Evolutionary conservation across 2,113 vertebrate genomes (phyloP), one percentile per base, ranked within the genome.

Genomic region (Aptenodytes forsteri): DNA sequence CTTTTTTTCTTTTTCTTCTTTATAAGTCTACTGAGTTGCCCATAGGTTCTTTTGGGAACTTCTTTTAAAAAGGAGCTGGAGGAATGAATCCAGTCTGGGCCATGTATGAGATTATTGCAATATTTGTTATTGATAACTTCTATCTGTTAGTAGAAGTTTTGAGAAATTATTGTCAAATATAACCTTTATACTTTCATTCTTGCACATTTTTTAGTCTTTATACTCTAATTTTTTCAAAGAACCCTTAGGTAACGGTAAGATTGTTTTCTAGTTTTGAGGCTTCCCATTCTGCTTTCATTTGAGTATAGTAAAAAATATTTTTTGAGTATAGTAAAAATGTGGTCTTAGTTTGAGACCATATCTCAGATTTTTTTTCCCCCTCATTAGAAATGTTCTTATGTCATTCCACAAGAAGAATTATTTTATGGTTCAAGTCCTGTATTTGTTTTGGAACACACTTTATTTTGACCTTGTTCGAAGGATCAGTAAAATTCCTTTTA

Each of bases 401-500:
- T 70, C 58, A 55, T 80, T 87, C 26, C 55, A 76, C 61, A 77
- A 27, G n/a, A 76, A 66, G 7, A 15, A 29, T 14, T 76, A 7
- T 61, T 76, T 91, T 79, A 11, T 26, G 13, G 46, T 38, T 84
- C 13, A 29, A 30, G 13, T 49, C 36, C 61, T 72, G 22, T 94
- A 38, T 97, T 89, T 95, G 87, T 70, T 95, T 84, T 85, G 82
- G 62, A 38, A 44, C 18, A 8, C 0, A 3, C 47, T 72, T 93
- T 29, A 16, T 69, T 91, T 85, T 93, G 77, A 77, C 93, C 92
- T 95, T 90, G 38, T 69, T 86, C 66, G 47, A 90, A 88, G 86
- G 75, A 95, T 92, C 78, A 59, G 69, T 91, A 69, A 62, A 94
- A 85, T 70, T 87, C 79, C 83, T 72, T 88, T 88, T 56, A 23